Conservation (phyloP, 2,888 invertebrate species). For the Dendrolimus pini region DNA sequence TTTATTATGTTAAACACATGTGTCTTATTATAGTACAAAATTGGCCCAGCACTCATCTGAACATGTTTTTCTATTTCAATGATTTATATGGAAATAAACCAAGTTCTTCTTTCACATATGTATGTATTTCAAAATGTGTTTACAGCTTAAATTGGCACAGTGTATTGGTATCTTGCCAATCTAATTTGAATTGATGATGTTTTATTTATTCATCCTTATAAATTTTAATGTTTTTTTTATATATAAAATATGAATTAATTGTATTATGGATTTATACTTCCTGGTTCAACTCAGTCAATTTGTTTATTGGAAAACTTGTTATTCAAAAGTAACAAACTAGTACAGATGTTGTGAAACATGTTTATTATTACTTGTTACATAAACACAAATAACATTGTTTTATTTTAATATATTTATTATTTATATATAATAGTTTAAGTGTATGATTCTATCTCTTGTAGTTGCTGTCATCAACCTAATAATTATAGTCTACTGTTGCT, state of each 20-base stretch:
- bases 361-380: no score
- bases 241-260: conserved; percentile 3
- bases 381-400: no score
- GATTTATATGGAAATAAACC: not conserved
- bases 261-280: not conserved
- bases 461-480: no score
- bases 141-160: conserved; percentile 6
- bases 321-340: no score
- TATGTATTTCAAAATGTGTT: not conserved
- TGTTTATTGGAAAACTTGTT: not conserved
- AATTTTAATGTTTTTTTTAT: not conserved
- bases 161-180: conserved; percentile 6
- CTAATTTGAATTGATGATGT: conserved; percentile 6
- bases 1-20: no score
- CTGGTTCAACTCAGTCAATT: not conserved
- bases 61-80: not conserved
- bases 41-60: no score
- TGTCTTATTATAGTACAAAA: no score
- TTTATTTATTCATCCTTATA: not conserved
- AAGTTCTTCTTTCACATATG: not conserved
- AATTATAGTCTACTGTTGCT: no score
- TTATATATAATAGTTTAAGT: no score
- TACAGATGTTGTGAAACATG: no score
- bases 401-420: no score
- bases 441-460: no score